Evolutionary conservation across 2,113 vertebrate species (phyloP), one percentile per base, ranked within the genome.

Genomic region (Meriones unguiculatus): DNA sequence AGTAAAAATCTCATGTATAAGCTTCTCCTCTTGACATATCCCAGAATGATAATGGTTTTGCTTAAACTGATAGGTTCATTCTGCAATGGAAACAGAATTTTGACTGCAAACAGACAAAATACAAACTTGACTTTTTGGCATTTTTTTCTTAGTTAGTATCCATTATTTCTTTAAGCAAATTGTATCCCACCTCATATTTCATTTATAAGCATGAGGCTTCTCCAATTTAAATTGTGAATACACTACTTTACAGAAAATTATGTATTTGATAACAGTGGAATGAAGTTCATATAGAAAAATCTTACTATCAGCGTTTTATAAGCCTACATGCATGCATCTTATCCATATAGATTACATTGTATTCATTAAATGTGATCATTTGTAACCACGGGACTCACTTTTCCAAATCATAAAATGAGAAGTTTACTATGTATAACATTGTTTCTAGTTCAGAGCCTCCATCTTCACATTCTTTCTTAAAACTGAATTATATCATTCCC

Each of bases 11-110:
- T 46, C 46, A 0, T 46, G 46, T 46, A 46, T 46, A 46, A 46
- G 46, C 46, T 46, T 46, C 46, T 46, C 46, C 46, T 46, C 46
- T 46, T 46, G 46, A 46, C 46, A 4, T 64, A 52, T 5, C 46
- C 73, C 30, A 57, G 72, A 82, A 92, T 90, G 80, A 62, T 90
- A 89, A 95, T 64, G 57, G 52, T n/a, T n/a, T 12, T 59, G 22
- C 64, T 54, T 92, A 90, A 87, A 78, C 73, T 62, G 91, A 59
- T 73, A 57, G 64, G 35, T 91, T 92, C 84, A 64, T 80, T 93
- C 24, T 75, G 12, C 72, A 87, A 75, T 8, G 89, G 81, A 52
- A 22, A 5, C 52, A 87, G 5, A 13, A 73, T 67, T 96, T 85
- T 92, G 5, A 82, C 2, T 81, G 32, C 10, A 22, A 20, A 13